Base-by-base conservation (phyloP, 2,888 invertebrate genomes). In the Trachelus stipa region DNA sequence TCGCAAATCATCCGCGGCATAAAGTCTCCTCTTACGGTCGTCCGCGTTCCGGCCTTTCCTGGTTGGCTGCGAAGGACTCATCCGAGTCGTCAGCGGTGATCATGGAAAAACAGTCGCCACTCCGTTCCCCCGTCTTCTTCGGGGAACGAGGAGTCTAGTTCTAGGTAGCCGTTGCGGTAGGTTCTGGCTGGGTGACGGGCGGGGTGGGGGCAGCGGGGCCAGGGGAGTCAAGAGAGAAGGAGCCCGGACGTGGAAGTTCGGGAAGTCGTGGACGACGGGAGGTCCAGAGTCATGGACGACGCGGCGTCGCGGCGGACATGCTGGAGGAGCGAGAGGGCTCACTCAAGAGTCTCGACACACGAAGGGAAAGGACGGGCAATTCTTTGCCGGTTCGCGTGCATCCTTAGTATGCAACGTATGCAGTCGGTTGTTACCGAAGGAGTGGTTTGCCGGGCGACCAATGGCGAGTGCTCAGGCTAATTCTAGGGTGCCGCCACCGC, bases 361-460 rank as follows among this genome's bases (percentile, higher is more conserved):
- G 40, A 56, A 56, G 40, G 56, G 56, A 56, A 56, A 56, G 56
- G 56, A 56, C 56, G 23, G 86, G 83, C 88, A 86, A 88, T 88
- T 89, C 87, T 87, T 88, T 81, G 83, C 80, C 87, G 81, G 85
- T 87, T 90, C 88, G 90, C 90, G 90, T 88, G 90, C 88, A 89
- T 90, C 88, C 90, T 91, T 90, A 91, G 90, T 91, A 90, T 91
- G 90, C 91, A 90, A 89, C 88, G 90, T 90, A 91, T 91, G 91
- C 90, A 91, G 89, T 91, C 90, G 90, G 90, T 90, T 89, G 91
- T 91, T 91, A 90, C 88, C 89, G 90, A 91, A 91, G 91, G 91
- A 91, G 91, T 91, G 91, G 91, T 91, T 91, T 90, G 89, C 87
- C 83, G 84, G 87, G 86, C 90, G 90, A 88, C 91, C 91, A 91